These are phyloP conservation scores for Epistrophe eligans DNA, from an alignment of 2,888 invertebrate genomes.

Conservation along the genomic window DNA sequence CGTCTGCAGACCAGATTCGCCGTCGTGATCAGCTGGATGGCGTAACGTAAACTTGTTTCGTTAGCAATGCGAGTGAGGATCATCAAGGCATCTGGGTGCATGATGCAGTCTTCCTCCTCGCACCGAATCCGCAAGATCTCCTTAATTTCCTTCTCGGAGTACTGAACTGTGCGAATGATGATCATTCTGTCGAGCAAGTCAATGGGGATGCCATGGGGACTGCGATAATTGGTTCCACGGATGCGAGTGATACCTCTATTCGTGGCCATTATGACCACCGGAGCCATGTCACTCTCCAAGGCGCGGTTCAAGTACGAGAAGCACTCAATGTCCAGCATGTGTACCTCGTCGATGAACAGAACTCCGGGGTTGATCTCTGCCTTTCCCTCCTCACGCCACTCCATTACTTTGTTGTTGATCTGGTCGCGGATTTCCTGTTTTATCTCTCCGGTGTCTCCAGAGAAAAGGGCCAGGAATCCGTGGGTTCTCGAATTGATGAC, in stretches of 20 bases:
- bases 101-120: conserved; percentile 98
- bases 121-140: conserved; percentile 97
- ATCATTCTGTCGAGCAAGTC: conserved; percentile 98
- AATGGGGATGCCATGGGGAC: conserved; percentile 98
- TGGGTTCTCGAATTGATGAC: conserved; percentile 99
- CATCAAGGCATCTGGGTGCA: conserved; percentile 94
- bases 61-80: conserved; percentile 96
- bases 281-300: conserved; percentile 98
- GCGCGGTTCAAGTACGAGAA: conserved; percentile 99
- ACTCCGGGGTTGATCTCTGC: conserved; percentile 99
- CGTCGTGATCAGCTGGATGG: conserved; percentile 98
- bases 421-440: conserved; percentile 98
- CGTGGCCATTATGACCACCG: conserved; percentile 99
- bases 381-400: conserved; percentile 99
- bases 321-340: conserved; percentile 99
- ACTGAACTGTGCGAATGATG: conserved; percentile 95
- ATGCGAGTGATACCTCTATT: conserved; percentile 98
- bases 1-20: conserved; percentile 96
- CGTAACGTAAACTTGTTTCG: conserved; percentile 97
- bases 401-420: conserved; percentile 98
- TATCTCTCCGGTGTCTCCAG: conserved; percentile 99
- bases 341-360: conserved; percentile 98
- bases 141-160: conserved; percentile 93
- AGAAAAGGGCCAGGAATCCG: conserved; percentile 98
- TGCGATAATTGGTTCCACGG: conserved; percentile 95